phyloP scores from a whole-genome alignment of 2,113 vertebrate species.

The Tragelaphus buxtoni region DNA sequence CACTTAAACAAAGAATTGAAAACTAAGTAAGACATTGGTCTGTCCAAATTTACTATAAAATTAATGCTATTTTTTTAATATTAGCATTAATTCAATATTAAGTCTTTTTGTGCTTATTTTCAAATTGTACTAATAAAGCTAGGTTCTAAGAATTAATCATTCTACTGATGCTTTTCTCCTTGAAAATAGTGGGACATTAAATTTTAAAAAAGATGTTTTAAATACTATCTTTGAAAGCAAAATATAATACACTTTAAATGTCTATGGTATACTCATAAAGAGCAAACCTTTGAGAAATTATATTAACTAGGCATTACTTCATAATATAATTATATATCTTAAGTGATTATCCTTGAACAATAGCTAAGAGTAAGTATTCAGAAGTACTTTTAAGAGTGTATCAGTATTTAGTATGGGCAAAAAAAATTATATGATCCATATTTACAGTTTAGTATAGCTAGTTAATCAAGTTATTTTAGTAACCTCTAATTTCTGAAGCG shows the following conservation, averaged over 20 bases:
- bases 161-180: neutral
- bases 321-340: neutral
- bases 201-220: no score
- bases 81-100: neutral
- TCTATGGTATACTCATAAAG: neutral
- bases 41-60: constrained; percentile 6
- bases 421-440: neutral
- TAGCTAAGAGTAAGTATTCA: constrained; percentile 1
- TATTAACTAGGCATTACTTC: neutral
- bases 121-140: neutral
- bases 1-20: neutral
- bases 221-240: no score
- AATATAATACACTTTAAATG: no score
- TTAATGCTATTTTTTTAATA: neutral
- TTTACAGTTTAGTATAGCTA: neutral
- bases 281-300: constrained; percentile 1
- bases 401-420: neutral
- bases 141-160: constrained; percentile 10
- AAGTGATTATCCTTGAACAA: constrained; percentile 23
- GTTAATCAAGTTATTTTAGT: neutral
- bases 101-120: neutral
- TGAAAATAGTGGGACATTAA: constrained; percentile 12
- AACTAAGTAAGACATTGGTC: neutral
- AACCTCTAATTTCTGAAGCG: neutral
- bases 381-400: neutral